These are phyloP conservation scores for Scaptomyza montana DNA, from an alignment of 1,140 invertebrate genomes.

Conservation along the genomic window DNA sequence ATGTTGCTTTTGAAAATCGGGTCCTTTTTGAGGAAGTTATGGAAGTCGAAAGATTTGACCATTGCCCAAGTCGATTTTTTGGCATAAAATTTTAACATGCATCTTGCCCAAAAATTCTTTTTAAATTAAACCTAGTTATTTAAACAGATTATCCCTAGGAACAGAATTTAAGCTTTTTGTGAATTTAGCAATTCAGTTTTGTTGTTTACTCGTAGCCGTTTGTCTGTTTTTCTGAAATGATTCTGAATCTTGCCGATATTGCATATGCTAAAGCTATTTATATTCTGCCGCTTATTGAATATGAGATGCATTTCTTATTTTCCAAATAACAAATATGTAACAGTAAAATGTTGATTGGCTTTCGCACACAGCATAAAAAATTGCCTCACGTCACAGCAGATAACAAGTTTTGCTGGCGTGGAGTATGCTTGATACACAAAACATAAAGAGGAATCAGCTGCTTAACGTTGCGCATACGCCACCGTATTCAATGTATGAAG, in stretches of 20 bases:
- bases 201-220: background rate
- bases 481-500: constrained; percentile 15
- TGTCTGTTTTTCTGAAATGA: background rate
- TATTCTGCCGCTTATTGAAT: constrained; percentile 38
- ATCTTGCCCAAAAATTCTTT: too few relatives aligned
- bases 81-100: too few relatives aligned
- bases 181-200: too few relatives aligned
- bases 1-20: too few relatives aligned
- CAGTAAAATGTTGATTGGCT: constrained; percentile 15
- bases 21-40: too few relatives aligned
- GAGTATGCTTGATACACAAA: constrained; percentile 41
- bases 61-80: too few relatives aligned
- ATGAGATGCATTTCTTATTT: constrained; percentile 13
- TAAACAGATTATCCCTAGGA: too few relatives aligned
- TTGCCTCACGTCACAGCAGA: constrained; percentile 32
- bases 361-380: constrained; percentile 25
- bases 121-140: too few relatives aligned
- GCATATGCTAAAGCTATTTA: too few relatives aligned
- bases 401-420: constrained; percentile 46
- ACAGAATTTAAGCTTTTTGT: too few relatives aligned
- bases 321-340: constrained; percentile 17
- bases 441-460: background rate
- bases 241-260: constrained; percentile 3
- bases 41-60: too few relatives aligned
- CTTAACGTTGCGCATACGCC: constrained; percentile 39